phyloP scores from a whole-genome alignment of 1,140 invertebrate species.

The Drosophila ohnishii region DNA sequence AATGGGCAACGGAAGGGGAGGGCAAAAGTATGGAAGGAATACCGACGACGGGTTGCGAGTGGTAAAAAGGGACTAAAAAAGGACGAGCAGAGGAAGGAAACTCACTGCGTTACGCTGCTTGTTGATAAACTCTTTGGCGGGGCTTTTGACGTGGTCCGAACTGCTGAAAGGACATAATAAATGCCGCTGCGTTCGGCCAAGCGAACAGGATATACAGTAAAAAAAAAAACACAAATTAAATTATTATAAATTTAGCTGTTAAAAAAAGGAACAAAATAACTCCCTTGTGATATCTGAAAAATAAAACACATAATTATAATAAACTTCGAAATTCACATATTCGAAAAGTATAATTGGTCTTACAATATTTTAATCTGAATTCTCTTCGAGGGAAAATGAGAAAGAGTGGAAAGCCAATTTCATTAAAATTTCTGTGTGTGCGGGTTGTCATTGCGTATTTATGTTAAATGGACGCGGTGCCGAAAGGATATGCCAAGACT shows the following conservation, averaged over 20 bases:
- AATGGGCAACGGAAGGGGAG: slow-evolving; percentile 22
- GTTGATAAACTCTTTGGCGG: slow-evolving; percentile 75
- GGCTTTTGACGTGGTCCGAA: slow-evolving; percentile 58
- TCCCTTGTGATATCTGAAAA: no score
- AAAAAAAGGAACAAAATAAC: no score
- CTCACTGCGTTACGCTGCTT: slow-evolving; percentile 37
- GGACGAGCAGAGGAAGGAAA: slow-evolving; percentile 17
- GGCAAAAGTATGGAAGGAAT: slow-evolving; percentile 9
- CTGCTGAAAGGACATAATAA: slow-evolving; percentile 78
- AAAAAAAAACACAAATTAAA: neutral
- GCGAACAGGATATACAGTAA: slow-evolving; percentile 16
- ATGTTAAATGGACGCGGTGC: slow-evolving; percentile 62
- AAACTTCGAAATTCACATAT: no score
- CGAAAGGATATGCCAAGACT: slow-evolving; percentile 38
- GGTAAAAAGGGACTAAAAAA: slow-evolving; percentile 1
- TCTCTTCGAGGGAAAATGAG: slow-evolving; percentile 28
- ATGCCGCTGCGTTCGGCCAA: slow-evolving; percentile 46
- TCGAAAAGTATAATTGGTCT: neutral
- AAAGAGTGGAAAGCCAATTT: slow-evolving; percentile 57
- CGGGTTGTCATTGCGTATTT: slow-evolving; percentile 68
- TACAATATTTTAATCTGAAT: neutral
- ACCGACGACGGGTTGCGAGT: neutral
- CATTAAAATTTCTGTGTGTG: slow-evolving; percentile 38
- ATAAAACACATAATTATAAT: neutral
- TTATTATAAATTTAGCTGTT: neutral